Base-by-base conservation (phyloP, 2,797 vertebrate species). In the Mycteria americana region DNA sequence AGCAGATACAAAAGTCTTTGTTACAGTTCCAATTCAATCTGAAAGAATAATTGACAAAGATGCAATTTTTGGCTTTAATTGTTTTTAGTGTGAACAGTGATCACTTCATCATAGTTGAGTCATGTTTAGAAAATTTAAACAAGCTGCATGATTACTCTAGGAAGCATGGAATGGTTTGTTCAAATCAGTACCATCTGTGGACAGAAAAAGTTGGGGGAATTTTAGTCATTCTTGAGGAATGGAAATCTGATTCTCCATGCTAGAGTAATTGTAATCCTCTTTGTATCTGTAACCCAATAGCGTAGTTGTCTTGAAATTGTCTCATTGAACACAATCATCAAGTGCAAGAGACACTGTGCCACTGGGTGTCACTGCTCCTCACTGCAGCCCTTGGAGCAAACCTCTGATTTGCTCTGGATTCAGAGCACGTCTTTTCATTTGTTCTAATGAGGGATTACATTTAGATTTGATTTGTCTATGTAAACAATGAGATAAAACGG, bases 201-300 rank as follows among this genome's bases (percentile, higher is more conserved):
- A 60, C 64, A 96, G 94, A 98, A 98, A 94, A 92, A 95, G 91
- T 95, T 95, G 74, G 96, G 97, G 94, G 92, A 90, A 96, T 97
- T 98, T 98, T 98, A 97, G 97, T 98, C 97, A 98, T 97, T 98
- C 98, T 98, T 96, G 97, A 98, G 97, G 98, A 98, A 98, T 98
- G 98, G 97, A 97, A 98, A 98, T 97, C 95, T 97, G 97, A 98
- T 98, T 98, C 97, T 97, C 95, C 98, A 97, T 98, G 98, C 97
- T 97, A 90, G 97, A 97, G 96, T 96, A 97, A 98, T 94, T 96
- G 94, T 98, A 98, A 98, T 98, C 97, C 96, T 98, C 95, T 98
- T 98, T 98, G 95, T 98, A 98, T 98, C 95, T 98, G 98, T 97
- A 98, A 98, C 94, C 97, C 90, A 97, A 98, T 98, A 98, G 89